Conservation (phyloP, 2,797 vertebrate species). For the Todus mexicanus region DNA sequence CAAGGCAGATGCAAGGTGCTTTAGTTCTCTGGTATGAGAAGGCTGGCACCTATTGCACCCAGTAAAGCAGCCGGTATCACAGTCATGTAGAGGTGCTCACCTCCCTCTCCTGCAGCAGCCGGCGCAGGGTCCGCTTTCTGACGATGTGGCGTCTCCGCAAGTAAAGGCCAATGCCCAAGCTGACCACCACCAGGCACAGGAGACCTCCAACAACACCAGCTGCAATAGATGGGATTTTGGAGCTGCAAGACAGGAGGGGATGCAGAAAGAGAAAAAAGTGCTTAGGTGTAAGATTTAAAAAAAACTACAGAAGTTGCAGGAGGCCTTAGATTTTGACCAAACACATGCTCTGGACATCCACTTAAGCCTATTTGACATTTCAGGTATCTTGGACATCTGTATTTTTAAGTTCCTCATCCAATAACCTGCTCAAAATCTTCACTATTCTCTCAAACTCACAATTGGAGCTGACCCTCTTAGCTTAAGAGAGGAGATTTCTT, state of each 20-base stretch:
- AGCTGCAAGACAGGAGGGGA: slow-evolving; percentile 58
- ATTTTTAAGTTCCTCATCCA: not conserved
- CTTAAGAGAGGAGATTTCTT: not conserved
- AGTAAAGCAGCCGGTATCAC: accelerated
- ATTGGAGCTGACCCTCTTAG: not conserved
- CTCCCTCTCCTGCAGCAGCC: slow-evolving; percentile 93
- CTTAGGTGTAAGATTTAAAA: not conserved
- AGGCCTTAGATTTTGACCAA: not conserved
- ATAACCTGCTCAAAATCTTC: not conserved
- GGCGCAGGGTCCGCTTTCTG: slow-evolving; percentile 89
- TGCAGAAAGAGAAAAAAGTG: not conserved
- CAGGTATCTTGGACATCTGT: not conserved
- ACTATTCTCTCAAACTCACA: not conserved
- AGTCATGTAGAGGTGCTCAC: slow-evolving; percentile 2
- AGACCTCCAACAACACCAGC: slow-evolving; percentile 89
- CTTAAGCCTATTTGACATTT: not conserved
- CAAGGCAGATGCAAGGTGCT: not conserved
- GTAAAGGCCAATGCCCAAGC: slow-evolving; percentile 84
- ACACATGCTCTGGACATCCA: not conserved
- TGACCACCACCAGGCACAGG: slow-evolving; percentile 81
- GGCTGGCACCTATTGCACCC: accelerated
- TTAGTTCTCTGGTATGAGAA: not conserved
- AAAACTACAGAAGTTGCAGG: not conserved
- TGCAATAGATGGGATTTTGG: slow-evolving; percentile 85
- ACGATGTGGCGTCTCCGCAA: slow-evolving; percentile 89